Percentiles rank a stretch among this genome's conserved stretches.
phyloP scores from a whole-genome alignment of 2,888 invertebrate genomes.

The Heliconius cydno region DNA sequence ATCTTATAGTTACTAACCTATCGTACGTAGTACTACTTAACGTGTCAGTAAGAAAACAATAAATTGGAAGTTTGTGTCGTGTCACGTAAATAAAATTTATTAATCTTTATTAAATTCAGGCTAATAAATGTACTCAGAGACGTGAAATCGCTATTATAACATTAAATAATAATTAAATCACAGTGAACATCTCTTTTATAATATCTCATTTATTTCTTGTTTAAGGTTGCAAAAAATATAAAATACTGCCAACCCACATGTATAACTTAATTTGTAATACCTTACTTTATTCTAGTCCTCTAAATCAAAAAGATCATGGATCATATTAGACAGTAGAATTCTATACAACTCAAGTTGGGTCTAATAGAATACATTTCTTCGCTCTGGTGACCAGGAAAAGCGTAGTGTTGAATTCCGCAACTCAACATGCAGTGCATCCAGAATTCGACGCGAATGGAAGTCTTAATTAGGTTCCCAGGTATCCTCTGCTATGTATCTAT shows the following conservation, averaged over 20 bases:
- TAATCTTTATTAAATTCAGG: background rate
- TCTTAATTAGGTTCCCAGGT: too few relatives aligned
- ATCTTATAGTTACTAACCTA: background rate
- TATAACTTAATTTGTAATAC: background rate
- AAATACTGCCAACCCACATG: background rate
- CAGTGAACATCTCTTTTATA: background rate
- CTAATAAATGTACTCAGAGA: background rate
- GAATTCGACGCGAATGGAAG: too few relatives aligned
- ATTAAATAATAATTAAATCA: background rate
- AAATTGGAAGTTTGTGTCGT: background rate
- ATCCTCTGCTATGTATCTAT: too few relatives aligned
- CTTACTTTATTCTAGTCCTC: background rate
- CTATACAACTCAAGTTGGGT: background rate
- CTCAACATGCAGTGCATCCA: too few relatives aligned
- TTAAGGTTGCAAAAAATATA: background rate
- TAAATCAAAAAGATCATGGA: background rate
- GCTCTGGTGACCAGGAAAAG: too few relatives aligned
- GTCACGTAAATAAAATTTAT: background rate
- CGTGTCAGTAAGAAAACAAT: background rate
- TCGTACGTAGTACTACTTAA: background rate
- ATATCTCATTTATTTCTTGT: background rate
- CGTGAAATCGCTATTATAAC: background rate
- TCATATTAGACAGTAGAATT: conserved; percentile 7
- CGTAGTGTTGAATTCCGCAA: too few relatives aligned
- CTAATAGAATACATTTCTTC: too few relatives aligned